Percentiles rank a stretch among this genome's conserved stretches.
Evolutionary conservation across 2,888 invertebrate species (phyloP).

Genomic region (Brenthis hecate): DNA sequence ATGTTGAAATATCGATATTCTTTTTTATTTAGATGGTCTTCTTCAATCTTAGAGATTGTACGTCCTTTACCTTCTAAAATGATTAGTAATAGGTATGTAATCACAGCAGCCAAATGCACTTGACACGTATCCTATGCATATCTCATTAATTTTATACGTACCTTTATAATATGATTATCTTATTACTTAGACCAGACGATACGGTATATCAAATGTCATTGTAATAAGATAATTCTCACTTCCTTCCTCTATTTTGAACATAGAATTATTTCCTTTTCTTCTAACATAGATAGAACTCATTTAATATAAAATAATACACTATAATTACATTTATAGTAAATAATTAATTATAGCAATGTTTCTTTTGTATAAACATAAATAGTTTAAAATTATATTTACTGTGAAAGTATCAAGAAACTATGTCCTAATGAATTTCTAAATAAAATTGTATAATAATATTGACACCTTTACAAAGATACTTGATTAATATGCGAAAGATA

Average conservation of each 20-base stretch:
- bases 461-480: too few relatives aligned
- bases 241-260: background rate
- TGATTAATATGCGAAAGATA: too few relatives aligned
- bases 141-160: conserved; percentile 6
- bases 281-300: too few relatives aligned
- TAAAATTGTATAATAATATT: too few relatives aligned
- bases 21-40: conserved; percentile 35
- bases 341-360: too few relatives aligned
- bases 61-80: conserved; percentile 40
- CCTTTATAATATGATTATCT: background rate
- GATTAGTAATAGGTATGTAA: conserved; percentile 31
- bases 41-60: conserved; percentile 35
- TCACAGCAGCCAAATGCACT: conserved; percentile 14
- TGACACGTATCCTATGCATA: conserved; percentile 5
- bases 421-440: too few relatives aligned
- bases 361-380: too few relatives aligned
- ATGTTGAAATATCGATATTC: conserved; percentile 39
- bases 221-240: background rate
- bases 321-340: too few relatives aligned
- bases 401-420: too few relatives aligned
- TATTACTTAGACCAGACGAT: background rate
- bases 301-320: too few relatives aligned
- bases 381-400: too few relatives aligned
- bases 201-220: background rate
- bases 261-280: background rate